Evolutionary conservation across 1,140 invertebrate species (phyloP), one percentile per base, ranked within the genome.

Genomic region (Drosophila insularis): DNA sequence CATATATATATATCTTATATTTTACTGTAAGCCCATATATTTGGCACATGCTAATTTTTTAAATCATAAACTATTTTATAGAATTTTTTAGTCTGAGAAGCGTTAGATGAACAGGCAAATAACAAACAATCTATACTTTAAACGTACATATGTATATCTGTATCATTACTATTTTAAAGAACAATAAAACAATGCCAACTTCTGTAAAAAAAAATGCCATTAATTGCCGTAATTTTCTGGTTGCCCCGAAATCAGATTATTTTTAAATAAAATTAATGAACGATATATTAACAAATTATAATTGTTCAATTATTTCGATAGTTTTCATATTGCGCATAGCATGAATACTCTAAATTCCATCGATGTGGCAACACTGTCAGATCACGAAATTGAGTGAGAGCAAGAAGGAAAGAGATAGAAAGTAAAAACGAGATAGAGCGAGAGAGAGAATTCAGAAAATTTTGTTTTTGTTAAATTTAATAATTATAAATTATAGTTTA

Each of bases 341-440:
- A 8, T 19, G 8, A 46, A 21, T 21, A 2, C 10, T 21, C 19
- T 21, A 11, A 21, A 21, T 21, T 50, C 11, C 17, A 21, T 21
- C 21, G 17, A 21, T 50, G 2, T 14, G 43, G 17, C 43, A 50
- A 21, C 19, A 50, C n/a, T 50, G 43, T 1, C 10, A 21, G 8
- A 21, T 50, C 43, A 50, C 6, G 43, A 50, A 50, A 21, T 21
- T 21, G 43, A 50, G 43, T 50, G 43, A 50, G 43, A 50, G 17
- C 2, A 50, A 21, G 43, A 2, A 50, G 19, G 43, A 50, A 50
- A 50, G 43, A 50, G 43, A 50, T 50, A 50, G 17, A 50, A 50
- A 19, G 43, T 2, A 21, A 21, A 50, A 50, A 11, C 43, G 43
- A 50, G 17, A 50, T 21, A 50, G 43, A 50, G 43, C 43, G 43